Percentiles rank a stretch among this genome's conserved stretches.
Evolutionary conservation across 2,113 vertebrate genomes (phyloP).

Genomic region (Pteronura brasiliensis): DNA sequence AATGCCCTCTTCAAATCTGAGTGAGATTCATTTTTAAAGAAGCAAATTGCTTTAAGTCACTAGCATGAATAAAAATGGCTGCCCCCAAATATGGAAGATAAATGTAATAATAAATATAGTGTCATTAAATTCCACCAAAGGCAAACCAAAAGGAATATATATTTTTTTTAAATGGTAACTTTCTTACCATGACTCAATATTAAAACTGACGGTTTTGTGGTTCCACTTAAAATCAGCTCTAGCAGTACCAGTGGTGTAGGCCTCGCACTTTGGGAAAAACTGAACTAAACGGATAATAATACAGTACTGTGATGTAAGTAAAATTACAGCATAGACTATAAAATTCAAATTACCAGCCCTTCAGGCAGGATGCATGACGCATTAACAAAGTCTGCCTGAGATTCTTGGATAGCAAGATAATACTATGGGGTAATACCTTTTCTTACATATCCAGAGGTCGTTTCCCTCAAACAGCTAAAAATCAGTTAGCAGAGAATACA

Average conservation of each 20-base stretch:
- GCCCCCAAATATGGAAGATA: not conserved
- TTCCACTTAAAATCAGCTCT: not conserved
- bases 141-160: not conserved
- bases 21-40: not conserved
- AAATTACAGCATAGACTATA: slow-evolving; percentile 42
- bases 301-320: not conserved
- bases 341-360: slow-evolving; percentile 49
- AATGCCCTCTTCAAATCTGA: not conserved
- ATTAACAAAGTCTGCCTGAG: not conserved
- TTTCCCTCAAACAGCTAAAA: not conserved
- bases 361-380: not conserved
- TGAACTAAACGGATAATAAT: slow-evolving; percentile 50
- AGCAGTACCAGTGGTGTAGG: not conserved
- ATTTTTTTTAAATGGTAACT: not conserved
- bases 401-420: not conserved
- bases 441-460: not conserved
- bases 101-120: not conserved
- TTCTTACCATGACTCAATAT: not conserved
- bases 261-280: not conserved
- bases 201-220: not conserved
- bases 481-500: not conserved
- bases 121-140: not conserved
- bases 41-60: slow-evolving; percentile 22
- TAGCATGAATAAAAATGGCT: not conserved
- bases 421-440: not conserved